Evolutionary conservation across 92 coral and sea anemone genomes (phyloP), one percentile per base, ranked within the genome.

Genomic region (Umimayanthus chanpuru): DNA sequence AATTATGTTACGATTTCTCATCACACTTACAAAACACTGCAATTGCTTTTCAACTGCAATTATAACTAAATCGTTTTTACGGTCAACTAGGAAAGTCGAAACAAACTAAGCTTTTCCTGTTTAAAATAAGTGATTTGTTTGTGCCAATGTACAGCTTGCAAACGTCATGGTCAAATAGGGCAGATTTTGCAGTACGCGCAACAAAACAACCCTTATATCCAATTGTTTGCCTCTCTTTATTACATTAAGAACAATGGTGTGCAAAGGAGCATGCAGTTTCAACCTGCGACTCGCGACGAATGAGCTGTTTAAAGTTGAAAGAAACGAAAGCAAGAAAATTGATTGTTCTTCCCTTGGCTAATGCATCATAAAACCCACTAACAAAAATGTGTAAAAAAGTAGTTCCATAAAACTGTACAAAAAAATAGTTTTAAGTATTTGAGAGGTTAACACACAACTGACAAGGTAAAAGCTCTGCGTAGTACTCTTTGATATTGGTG

Each of bases 391-490:
- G 77, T 68, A 83, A 83, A 83, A 70, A 66, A 23, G 56, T 68
- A 25, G 66, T 44, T 68, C 79, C 76, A 81, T 65, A 43, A 83
- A 83, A 44, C 76, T 83, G 67, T 70, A 68, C 87, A 83, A 83
- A 83, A 75, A 70, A 39, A 43, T 44, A 39, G 41, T 16, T 15
- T 43, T 3, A 8, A 25, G 78, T 71, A 68, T 32, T 43, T 43
- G 23, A 41, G 76, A 32, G 78, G n/a, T 40, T 75, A 14, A 36
- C 79, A 75, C 44, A 38, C 79, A 38, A 61, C 68, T 21, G 25
- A 61, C 68, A 61, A 53, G 16, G 56, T 23, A 70, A n/a, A 66
- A 25, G 29, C 4, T 23, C 18, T 38, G 41, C 75, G 38, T 43
- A 20, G 44, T 43, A 39, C 18, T 36, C 41, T 75, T 18, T 15